Percentiles rank a stretch among this genome's conserved stretches.
Conservation (phyloP, 1,140 invertebrate genomes). For the Rhyzopertha dominica region DNA sequence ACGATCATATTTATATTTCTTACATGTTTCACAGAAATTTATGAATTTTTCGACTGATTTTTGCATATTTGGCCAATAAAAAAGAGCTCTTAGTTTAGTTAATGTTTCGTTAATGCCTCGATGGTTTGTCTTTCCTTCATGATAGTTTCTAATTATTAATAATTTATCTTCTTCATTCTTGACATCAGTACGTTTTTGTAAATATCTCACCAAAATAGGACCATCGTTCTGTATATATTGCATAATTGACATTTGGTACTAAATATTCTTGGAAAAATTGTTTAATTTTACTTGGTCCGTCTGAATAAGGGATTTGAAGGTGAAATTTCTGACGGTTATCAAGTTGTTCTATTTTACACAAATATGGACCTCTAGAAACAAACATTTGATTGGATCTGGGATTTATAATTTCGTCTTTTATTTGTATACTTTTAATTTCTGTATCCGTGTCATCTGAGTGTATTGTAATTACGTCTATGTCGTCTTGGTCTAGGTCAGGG, state of each 20-base stretch:
- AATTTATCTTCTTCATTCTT: slow-evolving; percentile 10
- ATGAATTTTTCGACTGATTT: slow-evolving; percentile 13
- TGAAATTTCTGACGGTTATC: slow-evolving; percentile 8
- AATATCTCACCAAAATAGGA: background rate
- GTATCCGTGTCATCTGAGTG: too few species aligned
- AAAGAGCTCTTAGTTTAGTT: slow-evolving; percentile 9
- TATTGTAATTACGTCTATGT: too few species aligned
- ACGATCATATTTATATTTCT: slow-evolving; percentile 17
- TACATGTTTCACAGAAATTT: slow-evolving; percentile 17
- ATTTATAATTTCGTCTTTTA: too few species aligned
- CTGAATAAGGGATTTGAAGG: slow-evolving; percentile 11
- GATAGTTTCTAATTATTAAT: slow-evolving; percentile 15
- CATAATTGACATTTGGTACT: too few species aligned
- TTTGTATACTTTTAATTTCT: too few species aligned
- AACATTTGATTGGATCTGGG: too few species aligned
- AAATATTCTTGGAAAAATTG: too few species aligned
- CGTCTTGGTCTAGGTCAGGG: too few species aligned
- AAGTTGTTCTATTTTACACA: slow-evolving; percentile 6
- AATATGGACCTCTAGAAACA: too few species aligned
- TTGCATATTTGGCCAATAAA: slow-evolving; percentile 15
- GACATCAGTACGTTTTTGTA: slow-evolving; percentile 13
- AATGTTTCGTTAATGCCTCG: slow-evolving; percentile 14
- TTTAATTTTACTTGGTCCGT: slow-evolving; percentile 9
- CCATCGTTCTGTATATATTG: slow-evolving; percentile 1
- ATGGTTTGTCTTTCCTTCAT: slow-evolving; percentile 15